Conservation (phyloP, 2,888 invertebrate species). For the Homarus gammarus region DNA sequence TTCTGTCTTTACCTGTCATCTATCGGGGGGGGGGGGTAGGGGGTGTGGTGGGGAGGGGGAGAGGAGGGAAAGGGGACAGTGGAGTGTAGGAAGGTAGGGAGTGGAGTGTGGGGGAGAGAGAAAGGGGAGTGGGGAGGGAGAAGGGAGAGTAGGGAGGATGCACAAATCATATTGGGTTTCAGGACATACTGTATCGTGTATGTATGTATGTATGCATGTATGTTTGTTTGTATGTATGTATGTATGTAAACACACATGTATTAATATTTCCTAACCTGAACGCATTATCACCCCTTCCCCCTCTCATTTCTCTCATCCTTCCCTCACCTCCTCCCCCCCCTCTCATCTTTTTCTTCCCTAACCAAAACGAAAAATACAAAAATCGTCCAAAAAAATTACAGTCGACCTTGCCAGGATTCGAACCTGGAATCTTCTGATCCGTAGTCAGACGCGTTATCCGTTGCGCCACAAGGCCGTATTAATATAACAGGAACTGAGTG, state of each 20-base stretch:
- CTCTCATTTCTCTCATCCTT: not conserved
- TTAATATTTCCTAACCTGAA: too few relatives aligned
- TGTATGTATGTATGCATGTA: constrained; percentile 21
- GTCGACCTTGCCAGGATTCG: constrained; percentile 78
- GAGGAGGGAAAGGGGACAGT: not conserved
- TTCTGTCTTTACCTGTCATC: not conserved
- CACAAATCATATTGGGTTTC: too few relatives aligned
- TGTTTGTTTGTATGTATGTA: constrained; percentile 21
- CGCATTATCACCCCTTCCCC: not conserved
- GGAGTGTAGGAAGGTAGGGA: not conserved
- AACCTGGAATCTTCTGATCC: constrained; percentile 79
- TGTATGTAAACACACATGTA: too few relatives aligned
- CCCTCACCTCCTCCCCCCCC: not conserved
- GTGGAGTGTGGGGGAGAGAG: not conserved
- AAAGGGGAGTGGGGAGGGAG: not conserved
- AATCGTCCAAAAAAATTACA: not conserved
- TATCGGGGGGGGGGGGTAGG: not conserved
- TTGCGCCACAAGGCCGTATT: constrained; percentile 78
- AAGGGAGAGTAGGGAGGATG: not conserved
- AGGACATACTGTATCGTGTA: constrained; percentile 5
- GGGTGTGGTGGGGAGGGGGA: not conserved
- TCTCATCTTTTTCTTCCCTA: too few relatives aligned
- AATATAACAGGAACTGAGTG: too few relatives aligned
- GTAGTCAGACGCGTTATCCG: constrained; percentile 79
- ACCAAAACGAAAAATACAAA: too few relatives aligned